Conservation (phyloP, 2,113 vertebrate genomes). For the Malaclemys terrapin region DNA sequence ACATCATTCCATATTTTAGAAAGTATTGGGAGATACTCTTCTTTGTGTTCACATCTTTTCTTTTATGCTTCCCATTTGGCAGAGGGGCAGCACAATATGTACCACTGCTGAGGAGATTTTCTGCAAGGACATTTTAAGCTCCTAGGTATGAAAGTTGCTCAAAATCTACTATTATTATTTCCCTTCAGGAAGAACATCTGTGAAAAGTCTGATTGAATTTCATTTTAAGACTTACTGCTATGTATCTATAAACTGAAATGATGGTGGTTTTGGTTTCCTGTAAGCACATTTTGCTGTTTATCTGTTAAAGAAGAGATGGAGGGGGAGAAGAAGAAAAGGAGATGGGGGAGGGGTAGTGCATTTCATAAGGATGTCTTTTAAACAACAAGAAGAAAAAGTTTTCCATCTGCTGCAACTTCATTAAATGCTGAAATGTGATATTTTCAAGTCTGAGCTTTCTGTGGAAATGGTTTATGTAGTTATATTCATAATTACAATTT, state of each 20-base stretch:
- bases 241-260: constrained; percentile 45
- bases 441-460: constrained; percentile 53
- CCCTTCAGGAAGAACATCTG: constrained; percentile 73
- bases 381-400: constrained; percentile 11
- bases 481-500: constrained; percentile 39
- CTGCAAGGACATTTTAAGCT: constrained; percentile 57
- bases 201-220: constrained; percentile 44
- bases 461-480: constrained; percentile 48
- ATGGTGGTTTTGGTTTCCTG: constrained; percentile 39
- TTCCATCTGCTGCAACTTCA: constrained; percentile 41
- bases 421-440: constrained; percentile 36
- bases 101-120: constrained; percentile 51
- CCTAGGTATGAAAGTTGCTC: constrained; percentile 62
- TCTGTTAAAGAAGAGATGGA: constrained; percentile 12
- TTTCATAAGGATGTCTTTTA: constrained; percentile 40
- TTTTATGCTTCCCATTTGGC: constrained; percentile 39
- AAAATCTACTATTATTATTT: constrained; percentile 39
- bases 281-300: constrained; percentile 60
- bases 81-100: neutral
- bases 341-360: constrained; percentile 2
- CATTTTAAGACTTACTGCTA: constrained; percentile 34
- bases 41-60: neutral
- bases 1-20: neutral
- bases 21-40: neutral
- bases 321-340: constrained; percentile 38